A percentile compares a stretch with the other conserved stretches of the same genome.
phyloP scores from a whole-genome alignment of 2,888 invertebrate genomes.

The Pheosia tremula region DNA sequence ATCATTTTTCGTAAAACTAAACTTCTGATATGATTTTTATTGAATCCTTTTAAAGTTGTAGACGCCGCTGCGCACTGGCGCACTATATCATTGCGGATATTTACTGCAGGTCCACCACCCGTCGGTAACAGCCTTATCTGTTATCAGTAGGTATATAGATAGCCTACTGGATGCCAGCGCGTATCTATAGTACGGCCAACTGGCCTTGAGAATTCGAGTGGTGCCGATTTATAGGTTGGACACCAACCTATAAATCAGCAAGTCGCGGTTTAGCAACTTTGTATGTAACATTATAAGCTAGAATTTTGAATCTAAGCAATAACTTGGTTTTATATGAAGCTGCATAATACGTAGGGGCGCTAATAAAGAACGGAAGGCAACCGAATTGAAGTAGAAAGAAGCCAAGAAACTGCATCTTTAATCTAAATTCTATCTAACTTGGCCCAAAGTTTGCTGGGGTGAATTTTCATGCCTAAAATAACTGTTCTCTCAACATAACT shows the following conservation, averaged over 20 bases:
- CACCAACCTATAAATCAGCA: slow-evolving; percentile 13
- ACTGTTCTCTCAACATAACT: too few relatives aligned
- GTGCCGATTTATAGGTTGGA: slow-evolving; percentile 23
- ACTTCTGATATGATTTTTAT: background rate
- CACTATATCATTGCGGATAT: slow-evolving; percentile 74
- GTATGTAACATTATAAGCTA: background rate
- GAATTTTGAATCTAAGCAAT: background rate
- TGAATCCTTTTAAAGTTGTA: slow-evolving; percentile 39
- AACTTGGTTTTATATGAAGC: too few relatives aligned
- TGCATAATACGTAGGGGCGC: too few relatives aligned
- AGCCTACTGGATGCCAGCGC: slow-evolving; percentile 55
- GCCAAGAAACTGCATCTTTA: too few relatives aligned
- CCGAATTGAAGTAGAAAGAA: too few relatives aligned
- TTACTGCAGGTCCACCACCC: slow-evolving; percentile 74
- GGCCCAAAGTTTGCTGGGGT: too few relatives aligned
- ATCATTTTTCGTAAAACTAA: background rate
- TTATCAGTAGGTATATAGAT: slow-evolving; percentile 77
- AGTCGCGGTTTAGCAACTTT: slow-evolving; percentile 6
- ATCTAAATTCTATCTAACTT: too few relatives aligned
- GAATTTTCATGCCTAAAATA: too few relatives aligned
- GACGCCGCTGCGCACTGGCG: slow-evolving; percentile 55
- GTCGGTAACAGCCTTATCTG: slow-evolving; percentile 78
- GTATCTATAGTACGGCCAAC: slow-evolving; percentile 61
- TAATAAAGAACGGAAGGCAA: too few relatives aligned
- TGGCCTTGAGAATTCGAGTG: slow-evolving; percentile 52